phyloP scores from a whole-genome alignment of 92 coral and sea anemone genomes.

The Zoanthus gigantus region DNA sequence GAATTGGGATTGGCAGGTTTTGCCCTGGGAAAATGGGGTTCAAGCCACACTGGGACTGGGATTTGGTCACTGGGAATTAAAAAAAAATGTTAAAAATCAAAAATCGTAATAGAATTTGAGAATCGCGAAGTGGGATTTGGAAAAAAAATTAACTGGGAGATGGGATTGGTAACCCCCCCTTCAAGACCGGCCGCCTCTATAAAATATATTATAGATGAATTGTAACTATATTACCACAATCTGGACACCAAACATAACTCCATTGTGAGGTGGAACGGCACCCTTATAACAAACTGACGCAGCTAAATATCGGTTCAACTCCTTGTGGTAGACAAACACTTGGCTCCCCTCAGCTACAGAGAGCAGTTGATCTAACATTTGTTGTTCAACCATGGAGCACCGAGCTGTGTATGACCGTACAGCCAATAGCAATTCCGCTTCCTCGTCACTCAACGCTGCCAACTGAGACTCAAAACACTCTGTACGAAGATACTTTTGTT shows the following conservation, averaged over 20 bases:
- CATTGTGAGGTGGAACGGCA: constrained; percentile 80
- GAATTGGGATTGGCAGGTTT: no score
- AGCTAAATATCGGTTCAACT: constrained; percentile 67
- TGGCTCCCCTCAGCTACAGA: constrained; percentile 64
- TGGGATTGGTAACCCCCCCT: no score
- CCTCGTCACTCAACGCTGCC: constrained; percentile 52
- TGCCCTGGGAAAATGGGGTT: no score
- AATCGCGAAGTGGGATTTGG: no score
- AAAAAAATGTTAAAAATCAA: no score
- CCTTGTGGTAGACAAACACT: constrained; percentile 78
- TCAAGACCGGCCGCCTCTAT: no score
- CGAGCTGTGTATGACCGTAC: constrained; percentile 76
- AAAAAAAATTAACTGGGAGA: no score
- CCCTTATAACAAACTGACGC: constrained; percentile 78
- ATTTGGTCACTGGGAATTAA: no score
- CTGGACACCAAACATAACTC: constrained; percentile 92
- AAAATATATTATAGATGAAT: no score
- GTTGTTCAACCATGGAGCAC: constrained; percentile 59
- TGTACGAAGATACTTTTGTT: constrained; percentile 70
- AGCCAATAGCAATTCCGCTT: constrained; percentile 69
- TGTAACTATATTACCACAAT: constrained; percentile 66
- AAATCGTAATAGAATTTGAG: no score
- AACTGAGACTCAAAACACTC: constrained; percentile 72
- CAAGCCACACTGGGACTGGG: no score
- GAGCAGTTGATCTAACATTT: constrained; percentile 47